Base-by-base conservation (phyloP, 2,888 invertebrate genomes). In the Caenorhabditis sp. region DNA sequence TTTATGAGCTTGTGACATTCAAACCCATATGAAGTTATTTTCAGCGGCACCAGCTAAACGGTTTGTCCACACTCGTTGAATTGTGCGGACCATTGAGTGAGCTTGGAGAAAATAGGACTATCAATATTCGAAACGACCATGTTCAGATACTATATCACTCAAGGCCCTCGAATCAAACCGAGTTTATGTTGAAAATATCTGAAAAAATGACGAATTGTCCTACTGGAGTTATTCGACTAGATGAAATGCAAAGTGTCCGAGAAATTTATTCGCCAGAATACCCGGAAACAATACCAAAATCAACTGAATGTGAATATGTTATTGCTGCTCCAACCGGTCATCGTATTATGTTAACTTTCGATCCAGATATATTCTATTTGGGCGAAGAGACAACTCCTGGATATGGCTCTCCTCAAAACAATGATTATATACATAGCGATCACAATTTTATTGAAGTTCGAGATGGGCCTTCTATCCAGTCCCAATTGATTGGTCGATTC, bases 251-350 rank as follows among this genome's bases (percentile, higher is more conserved):
- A 4, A 77, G 80, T 12, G 60, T 51, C 8, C 74, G 71, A 36
- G 62, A 51, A 2, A 59, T 86, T 51, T 31, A 55, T 17, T 79
- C 84, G 37, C 86, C 86, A 17, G 71, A 75, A 43, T 86, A 74
- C 60, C 86, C 86, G 14, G 51, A 66, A 21, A 14, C 80, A 74
- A 69, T 81, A 19, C 86, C 86, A 8, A 88, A 90, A 63, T 91
- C 91, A 74, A 84, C 92, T 61, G 88, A 91, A 58, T 95, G 95
- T 86, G 93, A 93, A 83, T 95, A 94, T 90, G 91, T 92, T 82
- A 93, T 95, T 78, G 91, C 91, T 80, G 90, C 93, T 51, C 90
- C 91, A 1, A 81, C 88, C 0, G 91, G 91, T 1, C 91, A 92
- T 57, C 91, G 91, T 82, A 91, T 95, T 49, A 89, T 90, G 76